Evolutionary conservation across 2,113 vertebrate genomes (phyloP), one percentile per base, ranked within the genome.

Genomic region (Microcebus jonahi): DNA sequence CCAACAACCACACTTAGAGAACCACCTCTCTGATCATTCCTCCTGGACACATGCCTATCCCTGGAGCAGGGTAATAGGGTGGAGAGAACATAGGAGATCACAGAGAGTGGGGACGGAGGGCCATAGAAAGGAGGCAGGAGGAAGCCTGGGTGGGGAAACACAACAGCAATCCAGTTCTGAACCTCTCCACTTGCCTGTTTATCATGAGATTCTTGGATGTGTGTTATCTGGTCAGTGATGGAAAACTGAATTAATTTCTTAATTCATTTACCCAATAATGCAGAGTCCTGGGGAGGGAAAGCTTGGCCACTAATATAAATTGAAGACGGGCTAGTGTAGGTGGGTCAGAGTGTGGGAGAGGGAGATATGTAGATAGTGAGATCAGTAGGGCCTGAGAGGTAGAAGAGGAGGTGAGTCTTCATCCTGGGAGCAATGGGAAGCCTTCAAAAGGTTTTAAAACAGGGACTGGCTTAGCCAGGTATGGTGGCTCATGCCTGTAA

Each of bases 11-110:
- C 34, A 25, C 23, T 53, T 2, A 0, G 59, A 65, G 15, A 65
- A n/a, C 61, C 53, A 59, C 21, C 63, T 21, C 39, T 76, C 21
- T 76, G 57, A 75, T 76, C 21, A 5, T 15, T 48, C 39, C 10
- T 14, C 6, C 55, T 76, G 31, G 9, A 79, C 34, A 29, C 14
- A 27, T 29, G 59, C 45, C 23, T n/a, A 53, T 79, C 48, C 59
- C n/a, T 79, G 25, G 5, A 39, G n/a, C n/a, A 77, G 42, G 10
- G 8, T 0, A 0, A 21, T 2, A 5, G 73, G 45, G 34, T 6
- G 50, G 73, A 77, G 21, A 53, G 55, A 63, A 79, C 5, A 34
- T 29, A 36, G 15, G n/a, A 57, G 17, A 7, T 50, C 31, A 36
- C 42, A 65, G 34, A 36, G 34, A 65, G 6, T 27, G 31, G 34